phyloP scores from a whole-genome alignment of 2,797 vertebrate species.

The Hoplostethus mediterraneus region DNA sequence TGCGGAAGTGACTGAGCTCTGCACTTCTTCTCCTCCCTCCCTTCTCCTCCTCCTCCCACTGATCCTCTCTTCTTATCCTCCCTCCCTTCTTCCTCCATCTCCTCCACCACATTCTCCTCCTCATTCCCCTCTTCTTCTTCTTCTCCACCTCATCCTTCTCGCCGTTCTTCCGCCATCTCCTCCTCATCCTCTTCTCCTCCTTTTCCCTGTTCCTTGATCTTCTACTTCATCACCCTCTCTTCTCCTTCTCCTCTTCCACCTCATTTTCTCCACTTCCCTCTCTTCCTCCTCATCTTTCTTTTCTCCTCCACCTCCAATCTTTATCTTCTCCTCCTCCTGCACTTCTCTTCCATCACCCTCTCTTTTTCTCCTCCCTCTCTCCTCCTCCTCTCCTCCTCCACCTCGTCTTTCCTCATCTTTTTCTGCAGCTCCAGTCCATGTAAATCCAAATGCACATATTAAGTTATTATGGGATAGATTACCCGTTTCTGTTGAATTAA shows the following conservation, averaged over 20 bases:
- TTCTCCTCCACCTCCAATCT: not conserved
- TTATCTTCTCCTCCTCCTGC: too few relatives aligned
- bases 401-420: too few relatives aligned
- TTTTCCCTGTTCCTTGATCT: too few relatives aligned
- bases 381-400: too few relatives aligned
- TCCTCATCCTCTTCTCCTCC: not conserved
- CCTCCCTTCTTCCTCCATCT: not conserved
- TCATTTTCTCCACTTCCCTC: not conserved
- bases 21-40: not conserved
- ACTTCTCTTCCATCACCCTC: too few relatives aligned
- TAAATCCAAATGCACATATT: too few relatives aligned
- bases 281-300: too few relatives aligned
- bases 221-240: not conserved
- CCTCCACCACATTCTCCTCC: not conserved
- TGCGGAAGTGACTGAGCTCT: constrained; percentile 57
- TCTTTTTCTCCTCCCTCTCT: too few relatives aligned
- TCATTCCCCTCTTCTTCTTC: not conserved
- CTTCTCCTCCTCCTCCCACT: not conserved
- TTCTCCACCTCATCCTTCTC: not conserved
- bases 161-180: too few relatives aligned
- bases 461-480: too few relatives aligned
- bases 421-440: too few relatives aligned
- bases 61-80: not conserved
- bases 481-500: too few relatives aligned
- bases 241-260: not conserved